A percentile compares a stretch with the other conserved stretches of the same genome.
phyloP scores from a whole-genome alignment of 37 sponge, comb jelly and placozoan genomes.

The Spongia lamella region DNA sequence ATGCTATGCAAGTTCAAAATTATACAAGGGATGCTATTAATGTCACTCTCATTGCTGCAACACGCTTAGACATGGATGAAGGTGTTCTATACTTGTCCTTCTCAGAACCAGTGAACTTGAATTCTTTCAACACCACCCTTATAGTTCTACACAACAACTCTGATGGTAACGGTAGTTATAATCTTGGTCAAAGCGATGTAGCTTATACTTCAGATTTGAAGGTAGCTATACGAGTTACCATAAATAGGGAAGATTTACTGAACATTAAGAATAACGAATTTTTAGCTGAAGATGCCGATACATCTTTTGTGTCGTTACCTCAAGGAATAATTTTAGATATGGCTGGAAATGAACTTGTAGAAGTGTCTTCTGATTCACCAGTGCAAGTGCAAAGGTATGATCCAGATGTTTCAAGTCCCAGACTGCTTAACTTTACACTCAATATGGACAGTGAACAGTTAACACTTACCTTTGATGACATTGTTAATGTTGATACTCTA shows the following conservation, averaged over 20 bases:
- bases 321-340: conserved; percentile 63
- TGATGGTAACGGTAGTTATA: conserved; percentile 28
- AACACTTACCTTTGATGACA: conserved; percentile 76
- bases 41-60: conserved; percentile 50
- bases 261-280: conserved; percentile 70
- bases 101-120: conserved; percentile 74
- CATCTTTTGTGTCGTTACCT: conserved; percentile 66
- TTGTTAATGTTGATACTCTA: conserved; percentile 61
- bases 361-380: background rate
- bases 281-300: conserved; percentile 35
- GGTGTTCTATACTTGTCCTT: conserved; percentile 72
- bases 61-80: conserved; percentile 66
- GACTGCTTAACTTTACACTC: conserved; percentile 60
- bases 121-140: conserved; percentile 33
- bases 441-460: conserved; percentile 80
- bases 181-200: conserved; percentile 65
- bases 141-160: conserved; percentile 61
- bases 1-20: conserved; percentile 53
- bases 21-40: conserved; percentile 59
- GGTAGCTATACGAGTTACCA: conserved; percentile 37
- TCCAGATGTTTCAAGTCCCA: conserved; percentile 66
- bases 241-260: conserved; percentile 65
- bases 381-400: conserved; percentile 17
- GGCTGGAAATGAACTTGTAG: conserved; percentile 59
- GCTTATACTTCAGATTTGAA: conserved; percentile 33